These are phyloP conservation scores for Protonibea diacanthus DNA, from an alignment of 2,797 vertebrate species.

Conservation along the genomic window DNA sequence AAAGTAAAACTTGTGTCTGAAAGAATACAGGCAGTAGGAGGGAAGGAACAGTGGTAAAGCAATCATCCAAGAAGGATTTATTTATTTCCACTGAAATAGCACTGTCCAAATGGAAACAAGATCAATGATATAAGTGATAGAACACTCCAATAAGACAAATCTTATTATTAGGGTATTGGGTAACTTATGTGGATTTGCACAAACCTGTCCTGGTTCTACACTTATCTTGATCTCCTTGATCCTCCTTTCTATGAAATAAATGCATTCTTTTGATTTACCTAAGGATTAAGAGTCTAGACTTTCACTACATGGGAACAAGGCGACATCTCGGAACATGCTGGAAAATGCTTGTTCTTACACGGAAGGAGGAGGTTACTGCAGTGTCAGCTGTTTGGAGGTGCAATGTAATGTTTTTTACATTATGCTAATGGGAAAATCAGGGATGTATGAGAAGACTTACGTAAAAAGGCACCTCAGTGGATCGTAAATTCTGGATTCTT, in stretches of 20 bases:
- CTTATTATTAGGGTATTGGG: neutral
- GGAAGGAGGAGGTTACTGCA: conserved; percentile 10
- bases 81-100: conserved; percentile 26
- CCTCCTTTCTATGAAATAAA: conserved; percentile 48
- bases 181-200: conserved; percentile 45
- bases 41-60: conserved; percentile 55
- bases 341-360: conserved; percentile 29
- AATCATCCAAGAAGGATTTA: conserved; percentile 47
- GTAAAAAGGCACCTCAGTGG: conserved; percentile 13
- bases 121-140: conserved; percentile 19
- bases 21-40: conserved; percentile 21
- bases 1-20: conserved; percentile 46
- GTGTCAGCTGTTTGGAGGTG: conserved; percentile 14
- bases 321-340: conserved; percentile 4
- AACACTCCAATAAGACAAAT: conserved; percentile 6
- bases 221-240: conserved; percentile 48
- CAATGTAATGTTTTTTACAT: conserved; percentile 55
- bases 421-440: conserved; percentile 48
- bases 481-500: conserved; percentile 7
- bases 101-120: conserved; percentile 22
- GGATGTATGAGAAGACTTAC: conserved; percentile 8
- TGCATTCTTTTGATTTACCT: conserved; percentile 39
- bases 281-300: conserved; percentile 41
- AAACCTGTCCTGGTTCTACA: conserved; percentile 44
- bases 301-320: conserved; percentile 25